A percentile compares a stretch with the other conserved stretches of the same genome.
These are phyloP conservation scores for Ptiloglossa arizonensis DNA, from an alignment of 1,140 invertebrate genomes.

Conservation along the genomic window DNA sequence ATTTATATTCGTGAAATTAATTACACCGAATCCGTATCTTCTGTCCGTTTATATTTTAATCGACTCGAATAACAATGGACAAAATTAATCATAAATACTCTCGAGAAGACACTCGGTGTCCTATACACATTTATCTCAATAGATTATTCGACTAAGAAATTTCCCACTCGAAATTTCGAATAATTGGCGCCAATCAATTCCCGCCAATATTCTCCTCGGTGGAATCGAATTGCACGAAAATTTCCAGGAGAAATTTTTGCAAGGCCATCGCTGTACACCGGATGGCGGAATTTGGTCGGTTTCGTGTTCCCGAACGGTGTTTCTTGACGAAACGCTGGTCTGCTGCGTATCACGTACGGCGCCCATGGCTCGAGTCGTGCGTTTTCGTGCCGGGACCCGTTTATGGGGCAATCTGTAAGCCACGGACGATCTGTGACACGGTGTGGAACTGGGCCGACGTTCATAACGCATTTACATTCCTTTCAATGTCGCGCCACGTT, in stretches of 20 bases:
- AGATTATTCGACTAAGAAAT: too few species aligned
- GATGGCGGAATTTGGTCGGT: neutral
- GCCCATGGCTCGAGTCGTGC: slow-evolving; percentile 35
- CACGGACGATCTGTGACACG: slow-evolving; percentile 56
- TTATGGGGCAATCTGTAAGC: slow-evolving; percentile 67
- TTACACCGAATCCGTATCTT: too few species aligned
- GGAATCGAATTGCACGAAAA: too few species aligned
- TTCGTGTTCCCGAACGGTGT: slow-evolving; percentile 3
- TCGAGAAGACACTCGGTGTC: too few species aligned
- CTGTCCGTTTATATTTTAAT: too few species aligned
- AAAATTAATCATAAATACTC: too few species aligned
- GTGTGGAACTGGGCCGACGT: slow-evolving; percentile 69
- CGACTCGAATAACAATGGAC: too few species aligned
- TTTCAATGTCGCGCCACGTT: slow-evolving; percentile 78
- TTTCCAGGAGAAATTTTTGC: neutral
- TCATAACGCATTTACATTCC: slow-evolving; percentile 78
- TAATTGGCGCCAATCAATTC: too few species aligned
- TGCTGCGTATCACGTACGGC: slow-evolving; percentile 49
- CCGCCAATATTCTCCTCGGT: too few species aligned
- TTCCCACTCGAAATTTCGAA: too few species aligned
- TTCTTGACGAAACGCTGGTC: slow-evolving; percentile 31
- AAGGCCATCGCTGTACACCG: neutral
- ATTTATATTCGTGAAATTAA: too few species aligned
- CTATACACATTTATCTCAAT: too few species aligned
- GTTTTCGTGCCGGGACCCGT: slow-evolving; percentile 45